Conservation (phyloP, 2,888 invertebrate species). For the Galerucella pusilla region DNA sequence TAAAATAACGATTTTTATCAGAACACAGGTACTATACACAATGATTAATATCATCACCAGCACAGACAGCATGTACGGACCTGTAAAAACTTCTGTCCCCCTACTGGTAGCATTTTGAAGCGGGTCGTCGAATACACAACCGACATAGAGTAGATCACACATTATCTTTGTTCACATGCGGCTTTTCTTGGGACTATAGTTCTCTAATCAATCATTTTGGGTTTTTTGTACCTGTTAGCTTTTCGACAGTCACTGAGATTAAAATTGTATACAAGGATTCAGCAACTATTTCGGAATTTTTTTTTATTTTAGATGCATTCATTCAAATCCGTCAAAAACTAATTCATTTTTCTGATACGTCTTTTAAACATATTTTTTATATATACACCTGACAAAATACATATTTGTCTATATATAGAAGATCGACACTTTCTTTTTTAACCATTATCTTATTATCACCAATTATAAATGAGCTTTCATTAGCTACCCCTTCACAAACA, state of each 20-base stretch:
- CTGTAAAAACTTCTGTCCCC: too few species aligned
- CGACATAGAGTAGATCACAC: too few species aligned
- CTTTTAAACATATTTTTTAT: constrained; percentile 14
- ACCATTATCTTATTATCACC: constrained; percentile 32
- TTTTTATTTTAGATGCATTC: constrained; percentile 4
- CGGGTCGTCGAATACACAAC: too few species aligned
- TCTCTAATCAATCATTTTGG: neutral
- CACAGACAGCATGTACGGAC: too few species aligned
- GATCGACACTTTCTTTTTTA: constrained; percentile 14
- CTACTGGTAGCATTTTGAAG: too few species aligned
- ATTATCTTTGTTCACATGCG: too few species aligned
- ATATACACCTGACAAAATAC: constrained; percentile 27
- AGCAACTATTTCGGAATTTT: neutral
- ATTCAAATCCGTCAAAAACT: constrained; percentile 18
- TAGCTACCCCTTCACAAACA: constrained; percentile 34
- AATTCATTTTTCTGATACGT: constrained; percentile 17
- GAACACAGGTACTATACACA: too few species aligned
- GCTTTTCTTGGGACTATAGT: too few species aligned
- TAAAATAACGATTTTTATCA: too few species aligned
- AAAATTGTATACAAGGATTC: neutral
- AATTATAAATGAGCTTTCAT: constrained; percentile 32
- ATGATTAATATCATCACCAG: too few species aligned
- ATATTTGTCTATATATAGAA: constrained; percentile 11
- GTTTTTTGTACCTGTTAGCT: neutral
- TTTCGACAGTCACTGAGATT: neutral